Evolutionary conservation across 2,113 vertebrate genomes (phyloP).

Genomic region (Glaucidium brasilianum): DNA sequence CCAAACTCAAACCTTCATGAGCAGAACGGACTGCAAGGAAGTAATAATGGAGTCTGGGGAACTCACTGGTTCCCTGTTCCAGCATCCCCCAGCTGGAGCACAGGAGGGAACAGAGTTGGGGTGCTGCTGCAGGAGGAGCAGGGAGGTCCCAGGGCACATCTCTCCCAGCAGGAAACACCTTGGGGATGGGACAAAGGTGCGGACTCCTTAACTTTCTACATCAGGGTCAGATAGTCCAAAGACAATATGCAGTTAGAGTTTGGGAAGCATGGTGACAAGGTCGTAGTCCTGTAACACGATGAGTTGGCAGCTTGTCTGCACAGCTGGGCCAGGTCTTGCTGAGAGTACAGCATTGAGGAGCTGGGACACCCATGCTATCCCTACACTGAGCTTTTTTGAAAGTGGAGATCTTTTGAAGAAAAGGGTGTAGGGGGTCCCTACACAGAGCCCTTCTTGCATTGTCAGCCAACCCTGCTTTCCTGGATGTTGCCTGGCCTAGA

Average conservation of each 20-base stretch:
- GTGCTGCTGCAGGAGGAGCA: not conserved
- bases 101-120: accelerated
- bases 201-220: not conserved
- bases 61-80: not conserved
- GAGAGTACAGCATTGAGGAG: not conserved
- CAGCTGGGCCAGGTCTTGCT: not conserved
- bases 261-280: not conserved
- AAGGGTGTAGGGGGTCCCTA: not conserved
- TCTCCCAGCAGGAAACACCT: not conserved
- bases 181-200: not conserved
- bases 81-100: not conserved
- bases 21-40: not conserved
- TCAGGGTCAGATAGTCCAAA: not conserved
- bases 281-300: not conserved
- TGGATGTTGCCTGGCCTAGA: not conserved
- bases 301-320: not conserved
- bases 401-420: not conserved
- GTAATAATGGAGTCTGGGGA: not conserved
- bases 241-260: not conserved
- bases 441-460: not conserved
- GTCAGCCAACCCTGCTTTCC: not conserved
- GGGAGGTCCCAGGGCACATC: not conserved
- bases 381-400: not conserved
- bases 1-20: not conserved
- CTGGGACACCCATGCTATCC: too few relatives aligned